These are phyloP conservation scores for Suncus etruscus DNA, from an alignment of 2,113 vertebrate species.

Conservation along the genomic window DNA sequence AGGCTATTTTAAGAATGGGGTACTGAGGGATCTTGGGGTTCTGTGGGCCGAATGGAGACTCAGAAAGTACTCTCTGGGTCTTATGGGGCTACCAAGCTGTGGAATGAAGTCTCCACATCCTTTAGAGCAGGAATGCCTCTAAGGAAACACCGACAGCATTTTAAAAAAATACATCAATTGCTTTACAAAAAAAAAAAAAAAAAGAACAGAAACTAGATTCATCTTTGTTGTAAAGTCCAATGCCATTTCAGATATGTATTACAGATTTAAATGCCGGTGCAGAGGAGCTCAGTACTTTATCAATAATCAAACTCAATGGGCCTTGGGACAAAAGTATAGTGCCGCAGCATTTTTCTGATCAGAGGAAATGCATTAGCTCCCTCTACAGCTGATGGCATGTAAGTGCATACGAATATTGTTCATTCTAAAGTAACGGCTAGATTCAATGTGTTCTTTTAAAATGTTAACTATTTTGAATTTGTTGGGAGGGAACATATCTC, in stretches of 20 bases:
- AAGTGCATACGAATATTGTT: slow-evolving; percentile 31
- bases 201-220: background rate
- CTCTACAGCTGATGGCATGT: slow-evolving; percentile 61
- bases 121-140: no score
- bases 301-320: slow-evolving; percentile 2
- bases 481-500: background rate
- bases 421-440: background rate
- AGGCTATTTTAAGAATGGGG: slow-evolving; percentile 46
- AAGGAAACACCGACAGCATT: no score
- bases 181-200: no score
- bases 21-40: no score
- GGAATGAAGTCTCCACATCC: no score
- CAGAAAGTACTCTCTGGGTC: no score
- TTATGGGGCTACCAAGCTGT: no score
- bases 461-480: slow-evolving; percentile 21
- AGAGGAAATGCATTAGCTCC: slow-evolving; percentile 65
- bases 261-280: background rate
- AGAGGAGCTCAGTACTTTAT: background rate
- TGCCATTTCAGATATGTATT: background rate
- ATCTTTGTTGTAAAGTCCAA: slow-evolving; percentile 28
- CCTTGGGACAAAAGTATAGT: background rate
- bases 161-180: no score
- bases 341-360: background rate
- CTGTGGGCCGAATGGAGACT: no score
- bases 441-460: background rate